Conservation (phyloP, 2,797 vertebrate genomes). For the Premnoplex brunnescens region DNA sequence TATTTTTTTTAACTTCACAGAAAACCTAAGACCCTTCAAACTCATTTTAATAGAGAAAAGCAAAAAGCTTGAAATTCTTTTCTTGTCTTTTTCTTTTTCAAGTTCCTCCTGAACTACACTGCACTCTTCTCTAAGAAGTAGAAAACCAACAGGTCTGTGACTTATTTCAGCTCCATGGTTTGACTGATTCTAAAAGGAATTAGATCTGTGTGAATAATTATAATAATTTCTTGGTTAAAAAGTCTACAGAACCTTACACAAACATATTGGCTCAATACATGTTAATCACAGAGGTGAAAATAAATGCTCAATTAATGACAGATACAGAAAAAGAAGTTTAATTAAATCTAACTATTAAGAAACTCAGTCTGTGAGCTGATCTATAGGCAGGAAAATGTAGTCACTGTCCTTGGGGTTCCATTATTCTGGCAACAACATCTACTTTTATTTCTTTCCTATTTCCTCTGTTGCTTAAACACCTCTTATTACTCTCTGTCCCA, state of each 20-base stretch:
- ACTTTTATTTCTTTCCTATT: slow-evolving; percentile 45
- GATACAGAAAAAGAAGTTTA: slow-evolving; percentile 53
- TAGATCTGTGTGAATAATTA: not conserved
- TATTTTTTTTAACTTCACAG: not conserved
- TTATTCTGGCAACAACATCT: slow-evolving; percentile 34
- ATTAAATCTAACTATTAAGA: slow-evolving; percentile 43
- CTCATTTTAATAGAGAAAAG: not conserved
- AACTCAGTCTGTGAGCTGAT: slow-evolving; percentile 22
- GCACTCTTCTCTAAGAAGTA: not conserved
- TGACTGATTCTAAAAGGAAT: not conserved
- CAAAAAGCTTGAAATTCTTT: not conserved
- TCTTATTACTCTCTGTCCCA: not conserved
- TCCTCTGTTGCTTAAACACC: slow-evolving; percentile 1
- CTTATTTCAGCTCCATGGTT: not conserved
- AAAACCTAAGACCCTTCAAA: not conserved
- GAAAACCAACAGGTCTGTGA: not conserved
- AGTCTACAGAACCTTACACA: not conserved
- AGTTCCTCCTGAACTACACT: not conserved
- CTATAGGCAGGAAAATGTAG: slow-evolving; percentile 33
- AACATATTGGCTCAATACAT: not conserved
- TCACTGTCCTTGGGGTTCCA: slow-evolving; percentile 55
- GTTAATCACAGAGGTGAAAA: slow-evolving; percentile 61
- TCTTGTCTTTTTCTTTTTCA: not conserved
- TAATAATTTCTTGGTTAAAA: not conserved
- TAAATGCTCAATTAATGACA: slow-evolving; percentile 51